phyloP scores from a whole-genome alignment of 2,113 vertebrate species.

The Zosterops japonicus region DNA sequence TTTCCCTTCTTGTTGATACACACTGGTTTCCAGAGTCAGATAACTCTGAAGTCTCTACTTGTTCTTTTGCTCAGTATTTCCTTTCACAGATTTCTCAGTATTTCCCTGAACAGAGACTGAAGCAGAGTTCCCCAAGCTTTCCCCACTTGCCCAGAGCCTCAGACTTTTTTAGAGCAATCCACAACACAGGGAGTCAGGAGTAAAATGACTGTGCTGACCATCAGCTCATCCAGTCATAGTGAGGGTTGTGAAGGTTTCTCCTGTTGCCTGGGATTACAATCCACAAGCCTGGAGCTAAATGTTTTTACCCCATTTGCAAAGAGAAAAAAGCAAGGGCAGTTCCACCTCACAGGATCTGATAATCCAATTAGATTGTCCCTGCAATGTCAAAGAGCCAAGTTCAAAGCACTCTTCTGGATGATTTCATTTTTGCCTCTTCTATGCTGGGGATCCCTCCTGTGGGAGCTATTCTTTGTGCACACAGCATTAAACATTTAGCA shows the following conservation, averaged over 20 bases:
- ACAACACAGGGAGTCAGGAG: neutral
- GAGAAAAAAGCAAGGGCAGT: neutral
- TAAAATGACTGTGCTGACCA: neutral
- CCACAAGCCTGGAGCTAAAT: neutral
- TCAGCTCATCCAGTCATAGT: neutral
- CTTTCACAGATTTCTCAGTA: neutral
- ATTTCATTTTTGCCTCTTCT: conserved; percentile 44
- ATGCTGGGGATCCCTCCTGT: neutral
- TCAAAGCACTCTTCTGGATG: conserved; percentile 34
- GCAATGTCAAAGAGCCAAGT: conserved; percentile 18
- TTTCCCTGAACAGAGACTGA: neutral
- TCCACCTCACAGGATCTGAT: conserved; percentile 14
- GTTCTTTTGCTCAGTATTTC: neutral
- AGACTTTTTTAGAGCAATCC: neutral
- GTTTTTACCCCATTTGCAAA: neutral
- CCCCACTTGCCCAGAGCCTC: neutral
- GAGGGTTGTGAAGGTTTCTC: neutral
- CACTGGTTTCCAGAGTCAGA: neutral
- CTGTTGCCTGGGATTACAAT: neutral
- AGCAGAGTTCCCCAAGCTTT: neutral
- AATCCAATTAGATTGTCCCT: conserved; percentile 40
- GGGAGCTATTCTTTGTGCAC: conserved; percentile 24
- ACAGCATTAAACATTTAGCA: conserved; percentile 53
- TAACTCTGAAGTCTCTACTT: neutral
- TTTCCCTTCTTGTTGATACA: neutral